These are phyloP conservation scores for Cataglyphis altisquamis DNA, from an alignment of 2,888 invertebrate genomes.

Conservation along the genomic window DNA sequence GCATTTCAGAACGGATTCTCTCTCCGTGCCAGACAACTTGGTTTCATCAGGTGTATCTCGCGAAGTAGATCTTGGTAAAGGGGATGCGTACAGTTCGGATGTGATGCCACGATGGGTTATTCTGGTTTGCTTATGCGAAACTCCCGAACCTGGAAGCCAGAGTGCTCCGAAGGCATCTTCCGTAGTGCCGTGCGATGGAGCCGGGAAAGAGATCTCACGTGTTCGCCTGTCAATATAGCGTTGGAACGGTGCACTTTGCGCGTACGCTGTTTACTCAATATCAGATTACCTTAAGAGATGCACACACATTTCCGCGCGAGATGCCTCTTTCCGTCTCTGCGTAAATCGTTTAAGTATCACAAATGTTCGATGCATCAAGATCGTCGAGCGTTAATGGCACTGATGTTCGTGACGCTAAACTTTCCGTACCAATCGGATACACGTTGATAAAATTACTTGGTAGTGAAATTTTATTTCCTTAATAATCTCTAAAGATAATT, in stretches of 20 bases:
- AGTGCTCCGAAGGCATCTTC: slow-evolving; percentile 63
- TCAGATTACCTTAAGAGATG: slow-evolving; percentile 61
- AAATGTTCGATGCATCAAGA: slow-evolving; percentile 16
- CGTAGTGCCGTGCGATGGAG: slow-evolving; percentile 58
- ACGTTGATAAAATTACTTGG: not conserved
- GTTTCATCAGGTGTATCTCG: not conserved
- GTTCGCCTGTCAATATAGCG: slow-evolving; percentile 74
- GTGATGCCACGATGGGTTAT: slow-evolving; percentile 26
- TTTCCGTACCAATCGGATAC: not conserved
- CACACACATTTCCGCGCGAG: not conserved
- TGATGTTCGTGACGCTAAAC: not conserved
- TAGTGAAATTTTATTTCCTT: not conserved
- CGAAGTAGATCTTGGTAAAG: slow-evolving; percentile 23
- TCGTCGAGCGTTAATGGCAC: not conserved
- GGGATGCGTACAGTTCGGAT: slow-evolving; percentile 6
- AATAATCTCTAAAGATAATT: not conserved
- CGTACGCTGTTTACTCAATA: slow-evolving; percentile 70
- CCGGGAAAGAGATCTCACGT: slow-evolving; percentile 68
- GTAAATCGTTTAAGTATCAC: slow-evolving; percentile 23
- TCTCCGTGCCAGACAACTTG: not conserved
- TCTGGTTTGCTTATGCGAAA: slow-evolving; percentile 58
- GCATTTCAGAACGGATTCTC: not conserved
- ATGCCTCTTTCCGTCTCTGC: slow-evolving; percentile 38
- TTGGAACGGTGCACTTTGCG: slow-evolving; percentile 69
- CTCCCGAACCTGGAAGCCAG: slow-evolving; percentile 45